Evolutionary conservation across 2,113 vertebrate species (phyloP), one percentile per base, ranked within the genome.

Genomic region (Paramisgurnus dabryanus): DNA sequence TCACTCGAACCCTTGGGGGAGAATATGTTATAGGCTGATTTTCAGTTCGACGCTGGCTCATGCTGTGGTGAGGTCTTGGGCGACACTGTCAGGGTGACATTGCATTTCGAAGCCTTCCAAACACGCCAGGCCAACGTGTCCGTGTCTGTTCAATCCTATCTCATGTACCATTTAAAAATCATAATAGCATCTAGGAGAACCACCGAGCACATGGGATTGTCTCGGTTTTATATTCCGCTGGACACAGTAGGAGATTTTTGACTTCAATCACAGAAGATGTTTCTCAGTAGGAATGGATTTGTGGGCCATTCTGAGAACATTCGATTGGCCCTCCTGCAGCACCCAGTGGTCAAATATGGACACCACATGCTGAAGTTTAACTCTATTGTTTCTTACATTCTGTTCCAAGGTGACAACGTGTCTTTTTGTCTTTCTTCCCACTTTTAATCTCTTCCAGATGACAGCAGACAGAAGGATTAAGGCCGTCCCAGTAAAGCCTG

Each of bases 291-390:
- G 49, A 68, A 80, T 13, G 74, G 72, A 78, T 73, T 64, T 78
- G 13, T 57, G 75, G 55, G 27, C 18, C 6, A 6, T 40, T 12
- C 22, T 41, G 6, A 3, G 2, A 69, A 12, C 57, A 57, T 47
- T 71, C 60, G 11, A 78, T 69, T 67, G 73, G 79, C 82, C 78
- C 84, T 83, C 40, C 85, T 88, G 87, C 87, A 88, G 79, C 87
- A 88, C 87, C 87, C 76, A 85, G 87, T 88, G 87, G 87, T 76
- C 79, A 82, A 83, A 82, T 6, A 11, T 11, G 53, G 85, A 81
- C 79, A 88, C 78, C 80, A 76, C 87, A 88, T 3, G 78, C 71
- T 39, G 27, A 50, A 57, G 45, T 4, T 13, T 5, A 74, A 72
- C 17, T 3, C 6, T 43, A 17, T 53, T 7, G 8, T 2, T 22